phyloP scores from a whole-genome alignment of 2,113 vertebrate species.

The Garra rufa region DNA sequence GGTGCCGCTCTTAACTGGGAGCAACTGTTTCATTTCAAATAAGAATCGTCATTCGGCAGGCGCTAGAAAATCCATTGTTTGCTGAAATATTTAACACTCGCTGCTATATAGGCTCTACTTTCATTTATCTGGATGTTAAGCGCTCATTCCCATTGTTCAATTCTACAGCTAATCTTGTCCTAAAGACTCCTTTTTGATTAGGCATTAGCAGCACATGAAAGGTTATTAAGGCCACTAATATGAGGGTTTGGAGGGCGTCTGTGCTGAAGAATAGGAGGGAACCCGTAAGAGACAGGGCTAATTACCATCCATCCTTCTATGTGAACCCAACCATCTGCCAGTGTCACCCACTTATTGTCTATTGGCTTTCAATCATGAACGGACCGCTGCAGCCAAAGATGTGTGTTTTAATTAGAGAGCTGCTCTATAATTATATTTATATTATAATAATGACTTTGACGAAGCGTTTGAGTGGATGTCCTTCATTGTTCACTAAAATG shows the following conservation, averaged over 20 bases:
- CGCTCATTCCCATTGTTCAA: slow-evolving; percentile 38
- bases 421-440: slow-evolving; percentile 68
- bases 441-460: slow-evolving; percentile 67
- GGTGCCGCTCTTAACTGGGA: background rate
- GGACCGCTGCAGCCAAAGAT: slow-evolving; percentile 61
- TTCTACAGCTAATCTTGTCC: slow-evolving; percentile 49
- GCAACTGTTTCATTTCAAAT: background rate
- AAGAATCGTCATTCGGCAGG: background rate
- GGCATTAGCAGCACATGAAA: slow-evolving; percentile 61
- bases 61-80: background rate
- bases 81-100: slow-evolving; percentile 30
- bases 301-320: slow-evolving; percentile 65
- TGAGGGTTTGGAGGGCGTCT: slow-evolving; percentile 57
- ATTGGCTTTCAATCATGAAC: slow-evolving; percentile 60
- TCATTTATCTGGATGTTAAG: slow-evolving; percentile 32
- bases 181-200: slow-evolving; percentile 58
- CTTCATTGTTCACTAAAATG: slow-evolving; percentile 63
- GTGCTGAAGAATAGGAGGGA: slow-evolving; percentile 60
- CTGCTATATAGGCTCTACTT: background rate
- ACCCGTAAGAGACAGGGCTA: slow-evolving; percentile 58
- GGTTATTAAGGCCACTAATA: slow-evolving; percentile 65
- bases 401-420: slow-evolving; percentile 69
- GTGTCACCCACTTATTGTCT: slow-evolving; percentile 59
- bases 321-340: slow-evolving; percentile 63
- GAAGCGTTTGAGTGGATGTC: slow-evolving; percentile 60